phyloP scores from a whole-genome alignment of 2,113 vertebrate genomes.

The Charadrius vociferus region DNA sequence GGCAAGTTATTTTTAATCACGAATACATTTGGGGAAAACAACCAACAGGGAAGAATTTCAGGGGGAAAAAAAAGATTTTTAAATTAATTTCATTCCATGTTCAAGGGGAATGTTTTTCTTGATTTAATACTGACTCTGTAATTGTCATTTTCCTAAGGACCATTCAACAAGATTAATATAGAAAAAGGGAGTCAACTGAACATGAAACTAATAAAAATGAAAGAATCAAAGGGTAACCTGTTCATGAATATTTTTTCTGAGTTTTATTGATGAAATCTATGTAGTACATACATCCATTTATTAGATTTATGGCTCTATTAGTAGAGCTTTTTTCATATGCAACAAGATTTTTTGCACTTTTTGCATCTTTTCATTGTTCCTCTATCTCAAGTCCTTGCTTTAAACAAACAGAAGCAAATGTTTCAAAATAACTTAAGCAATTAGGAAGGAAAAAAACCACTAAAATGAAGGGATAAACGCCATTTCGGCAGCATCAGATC shows the following conservation, averaged over 20 bases:
- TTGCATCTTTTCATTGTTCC: background rate
- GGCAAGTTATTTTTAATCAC: background rate
- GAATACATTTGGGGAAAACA: background rate
- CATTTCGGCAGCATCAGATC: background rate
- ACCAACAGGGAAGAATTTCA: background rate
- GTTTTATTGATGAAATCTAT: constrained; percentile 5
- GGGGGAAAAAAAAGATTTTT: background rate
- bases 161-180: background rate
- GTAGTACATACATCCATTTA: background rate
- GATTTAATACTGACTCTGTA: background rate
- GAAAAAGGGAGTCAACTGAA: background rate
- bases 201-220: constrained; percentile 19
- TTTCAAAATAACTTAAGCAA: background rate
- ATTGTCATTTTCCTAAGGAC: background rate
- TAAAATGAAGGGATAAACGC: background rate
- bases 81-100: background rate
- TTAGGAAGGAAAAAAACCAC: background rate
- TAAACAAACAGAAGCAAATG: background rate
- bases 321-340: background rate
- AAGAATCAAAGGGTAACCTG: constrained; percentile 12
- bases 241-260: background rate
- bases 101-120: background rate
- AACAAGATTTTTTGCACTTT: background rate
- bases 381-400: background rate
- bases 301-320: constrained; percentile 15